Base-by-base conservation (phyloP, 2,888 invertebrate species). In the Ochropleura leucogaster region DNA sequence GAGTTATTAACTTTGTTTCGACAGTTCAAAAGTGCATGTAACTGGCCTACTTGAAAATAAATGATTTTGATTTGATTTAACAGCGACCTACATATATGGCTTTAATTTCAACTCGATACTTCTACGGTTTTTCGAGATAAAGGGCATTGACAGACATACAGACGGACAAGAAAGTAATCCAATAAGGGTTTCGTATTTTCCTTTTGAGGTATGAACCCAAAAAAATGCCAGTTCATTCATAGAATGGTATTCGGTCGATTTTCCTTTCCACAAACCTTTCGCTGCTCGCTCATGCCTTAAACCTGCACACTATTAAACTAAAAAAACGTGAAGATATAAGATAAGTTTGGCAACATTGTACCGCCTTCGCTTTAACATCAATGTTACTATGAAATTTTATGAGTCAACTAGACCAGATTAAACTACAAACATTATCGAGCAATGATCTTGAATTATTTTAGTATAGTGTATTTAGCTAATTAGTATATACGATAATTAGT, bases 281-380 rank as follows among this genome's bases (percentile, higher is more conserved):
- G 20, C 57, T 67, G 53, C 0, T 18, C 16, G 59, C 67, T 66
- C 40, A 8, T 40, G 9, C 44, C 60, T 77, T 62, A 72, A 49
- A 30, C 49, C 62, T 85, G 51, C 66, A 53, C 51, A 47, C 60
- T 53, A 62, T 83, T 66, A 78, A 82, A 77, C 73, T 65, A 84
- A 77, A 80, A 83, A 68, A 75, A 73, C 77, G 68, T 70, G 49
- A 83, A 80, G 79, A 83, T 84, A 76, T 66, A 65, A 80, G 70
- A 84, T 79, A 84, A 79, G 59, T 77, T 70, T 83, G 68, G 73
- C 70, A 74, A 86, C 83, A 85, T 72, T 86, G 85, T 85, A 75
- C 72, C 59, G 72, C 78, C 49, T 46, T 60, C 64, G 71, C 74
- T 66, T 71, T 68, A 66, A 77, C 74, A 72, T 79, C 80, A 79